Percentiles rank a stretch among this genome's conserved stretches.
Conservation (phyloP, 2,888 invertebrate species). For the Sinopyrophorus schimmeli region DNA sequence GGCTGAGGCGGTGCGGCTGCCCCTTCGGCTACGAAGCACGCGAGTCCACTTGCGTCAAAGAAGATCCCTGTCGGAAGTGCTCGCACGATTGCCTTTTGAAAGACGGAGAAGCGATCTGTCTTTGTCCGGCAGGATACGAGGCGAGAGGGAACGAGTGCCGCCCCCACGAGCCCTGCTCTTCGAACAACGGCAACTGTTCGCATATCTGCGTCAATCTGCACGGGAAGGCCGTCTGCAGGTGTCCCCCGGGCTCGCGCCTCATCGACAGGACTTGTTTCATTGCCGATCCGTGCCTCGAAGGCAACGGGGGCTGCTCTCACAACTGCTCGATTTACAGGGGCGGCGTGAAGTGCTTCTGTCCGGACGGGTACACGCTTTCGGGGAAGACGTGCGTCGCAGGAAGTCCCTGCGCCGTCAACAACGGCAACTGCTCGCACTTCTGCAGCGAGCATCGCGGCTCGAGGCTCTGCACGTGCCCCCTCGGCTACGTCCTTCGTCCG, state of each 20-base stretch:
- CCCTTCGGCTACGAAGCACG: slow-evolving; percentile 51
- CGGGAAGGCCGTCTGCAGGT: slow-evolving; percentile 57
- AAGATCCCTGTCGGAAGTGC: slow-evolving; percentile 55
- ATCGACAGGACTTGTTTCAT: slow-evolving; percentile 45
- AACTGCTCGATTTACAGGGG: slow-evolving; percentile 50
- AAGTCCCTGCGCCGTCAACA: slow-evolving; percentile 51
- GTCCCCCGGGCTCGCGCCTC: slow-evolving; percentile 54
- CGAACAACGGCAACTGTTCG: slow-evolving; percentile 55
- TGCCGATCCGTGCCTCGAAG: slow-evolving; percentile 44
- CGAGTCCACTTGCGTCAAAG: slow-evolving; percentile 43
- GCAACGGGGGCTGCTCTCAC: slow-evolving; percentile 64
- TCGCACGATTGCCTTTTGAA: slow-evolving; percentile 55
- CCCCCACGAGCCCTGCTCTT: slow-evolving; percentile 46
- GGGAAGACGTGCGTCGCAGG: slow-evolving; percentile 50
- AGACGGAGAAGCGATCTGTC: slow-evolving; percentile 56
- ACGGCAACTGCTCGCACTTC: slow-evolving; percentile 57
- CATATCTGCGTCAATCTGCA: slow-evolving; percentile 58
- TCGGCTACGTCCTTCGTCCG: slow-evolving; percentile 55
- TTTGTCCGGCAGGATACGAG: slow-evolving; percentile 47
- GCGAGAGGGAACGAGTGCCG: slow-evolving; percentile 53
- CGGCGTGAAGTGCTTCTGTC: slow-evolving; percentile 34
- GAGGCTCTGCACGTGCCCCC: slow-evolving; percentile 60
- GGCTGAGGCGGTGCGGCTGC: slow-evolving; percentile 57
- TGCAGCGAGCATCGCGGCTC: slow-evolving; percentile 52
- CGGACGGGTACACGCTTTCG: slow-evolving; percentile 19